These are phyloP conservation scores for Mastacembelus armatus DNA, from an alignment of 2,797 vertebrate genomes.

Conservation along the genomic window DNA sequence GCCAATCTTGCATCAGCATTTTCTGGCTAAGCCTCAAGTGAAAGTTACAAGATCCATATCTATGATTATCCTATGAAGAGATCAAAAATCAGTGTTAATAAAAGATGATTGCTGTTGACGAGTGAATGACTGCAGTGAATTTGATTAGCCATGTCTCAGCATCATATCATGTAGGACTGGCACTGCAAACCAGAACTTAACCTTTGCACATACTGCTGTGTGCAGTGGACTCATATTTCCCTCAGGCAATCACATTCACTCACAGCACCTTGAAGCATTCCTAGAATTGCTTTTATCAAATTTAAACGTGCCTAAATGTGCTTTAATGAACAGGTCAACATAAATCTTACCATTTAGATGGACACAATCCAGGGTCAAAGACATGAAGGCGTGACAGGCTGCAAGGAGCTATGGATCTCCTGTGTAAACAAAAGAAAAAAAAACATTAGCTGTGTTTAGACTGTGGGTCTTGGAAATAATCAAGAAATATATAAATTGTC, in stretches of 20 bases:
- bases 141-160: constrained; percentile 64
- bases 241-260: constrained; percentile 70
- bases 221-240: constrained; percentile 63
- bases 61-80: constrained; percentile 78
- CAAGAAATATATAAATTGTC: not conserved
- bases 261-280: constrained; percentile 76
- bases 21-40: constrained; percentile 69
- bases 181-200: constrained; percentile 60
- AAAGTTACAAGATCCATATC: constrained; percentile 70
- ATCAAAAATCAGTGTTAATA: constrained; percentile 72
- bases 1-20: constrained; percentile 79
- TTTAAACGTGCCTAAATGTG: constrained; percentile 75
- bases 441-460: constrained; percentile 30
- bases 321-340: constrained; percentile 75
- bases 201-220: constrained; percentile 68
- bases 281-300: constrained; percentile 70
- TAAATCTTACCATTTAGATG: constrained; percentile 75
- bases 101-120: constrained; percentile 67
- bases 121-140: constrained; percentile 68
- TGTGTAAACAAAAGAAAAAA: constrained; percentile 32
- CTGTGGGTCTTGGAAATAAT: not conserved
- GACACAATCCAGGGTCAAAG: constrained; percentile 43
- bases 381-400: constrained; percentile 41
- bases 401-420: constrained; percentile 39
- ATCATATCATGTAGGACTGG: constrained; percentile 63